These are phyloP conservation scores for Hololepta plana DNA, from an alignment of 2,888 invertebrate species.

Conservation along the genomic window DNA sequence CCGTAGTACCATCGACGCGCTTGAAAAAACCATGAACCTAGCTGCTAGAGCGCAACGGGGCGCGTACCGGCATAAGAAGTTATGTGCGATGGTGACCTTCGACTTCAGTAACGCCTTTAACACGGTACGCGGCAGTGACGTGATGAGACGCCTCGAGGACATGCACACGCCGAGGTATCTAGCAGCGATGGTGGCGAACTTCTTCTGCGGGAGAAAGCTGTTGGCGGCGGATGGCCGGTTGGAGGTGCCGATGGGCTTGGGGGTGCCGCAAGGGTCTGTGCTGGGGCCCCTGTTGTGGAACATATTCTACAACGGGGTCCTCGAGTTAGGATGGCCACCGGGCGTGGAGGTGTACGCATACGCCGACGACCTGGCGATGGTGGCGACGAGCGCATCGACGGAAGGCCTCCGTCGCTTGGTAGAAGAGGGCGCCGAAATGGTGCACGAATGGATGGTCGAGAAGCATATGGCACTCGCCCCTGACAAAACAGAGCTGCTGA, in stretches of 20 bases:
- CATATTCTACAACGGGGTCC: not conserved
- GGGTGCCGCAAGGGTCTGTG: constrained; percentile 4
- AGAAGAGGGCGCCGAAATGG: no score
- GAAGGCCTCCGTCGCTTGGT: no score
- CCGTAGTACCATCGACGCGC: constrained; percentile 7
- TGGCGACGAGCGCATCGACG: constrained; percentile 1
- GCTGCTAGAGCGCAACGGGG: not conserved
- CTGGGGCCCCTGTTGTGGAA: constrained; percentile 3
- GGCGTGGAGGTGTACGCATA: constrained; percentile 4
- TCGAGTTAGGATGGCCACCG: constrained; percentile 3
- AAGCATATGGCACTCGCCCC: constrained; percentile 6
- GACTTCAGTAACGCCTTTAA: constrained; percentile 8
- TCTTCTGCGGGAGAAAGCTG: constrained; percentile 1
- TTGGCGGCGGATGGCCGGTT: not conserved
- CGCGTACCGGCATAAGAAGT: constrained; percentile 1
- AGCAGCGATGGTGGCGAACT: not conserved
- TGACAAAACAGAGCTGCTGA: constrained; percentile 8
- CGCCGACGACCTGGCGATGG: constrained; percentile 5
- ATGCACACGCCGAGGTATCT: not conserved
- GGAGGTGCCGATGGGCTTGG: not conserved
- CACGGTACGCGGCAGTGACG: constrained; percentile 6
- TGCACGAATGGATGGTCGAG: no score
- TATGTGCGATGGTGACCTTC: constrained; percentile 5
- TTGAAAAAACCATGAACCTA: constrained; percentile 1
- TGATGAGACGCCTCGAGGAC: not conserved